These are phyloP conservation scores for Kryptolebias ocellatus DNA, from an alignment of 2,797 vertebrate species.

Conservation along the genomic window DNA sequence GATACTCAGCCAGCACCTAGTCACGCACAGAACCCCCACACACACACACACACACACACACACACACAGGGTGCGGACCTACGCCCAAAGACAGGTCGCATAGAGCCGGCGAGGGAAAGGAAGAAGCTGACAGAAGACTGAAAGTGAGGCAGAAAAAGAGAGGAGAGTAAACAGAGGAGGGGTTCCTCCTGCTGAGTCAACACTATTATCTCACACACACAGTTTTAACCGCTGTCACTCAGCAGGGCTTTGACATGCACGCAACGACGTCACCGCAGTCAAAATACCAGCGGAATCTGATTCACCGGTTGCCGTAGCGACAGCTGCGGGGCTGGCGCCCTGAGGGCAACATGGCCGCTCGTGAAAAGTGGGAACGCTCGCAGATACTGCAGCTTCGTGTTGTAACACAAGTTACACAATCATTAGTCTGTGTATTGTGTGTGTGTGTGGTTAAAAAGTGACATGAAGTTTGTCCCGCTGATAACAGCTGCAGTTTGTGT, in stretches of 20 bases:
- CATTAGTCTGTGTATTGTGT: not conserved
- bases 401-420: constrained; percentile 66
- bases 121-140: constrained; percentile 52
- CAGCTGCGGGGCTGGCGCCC: not conserved
- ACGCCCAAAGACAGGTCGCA: constrained; percentile 44
- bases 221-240: constrained; percentile 30
- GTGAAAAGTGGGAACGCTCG: constrained; percentile 44
- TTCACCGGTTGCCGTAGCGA: constrained; percentile 35
- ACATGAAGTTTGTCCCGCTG: constrained; percentile 67
- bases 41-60: not conserved
- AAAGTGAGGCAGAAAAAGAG: constrained; percentile 48
- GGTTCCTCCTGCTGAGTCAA: constrained; percentile 61
- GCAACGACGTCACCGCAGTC: constrained; percentile 1
- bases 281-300: constrained; percentile 26
- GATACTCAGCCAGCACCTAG: constrained; percentile 28
- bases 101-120: constrained; percentile 36
- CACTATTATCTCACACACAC: constrained; percentile 49
- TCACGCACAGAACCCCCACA: constrained; percentile 30
- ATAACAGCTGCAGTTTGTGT: constrained; percentile 67
- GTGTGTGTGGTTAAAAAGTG: constrained; percentile 35
- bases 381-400: constrained; percentile 37
- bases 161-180: constrained; percentile 62
- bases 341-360: constrained; percentile 48
- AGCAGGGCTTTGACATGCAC: constrained; percentile 15
- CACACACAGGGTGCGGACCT: constrained; percentile 25